Evolutionary conservation across 1,140 invertebrate species (phyloP).

Genomic region (Hormaphis cornu): DNA sequence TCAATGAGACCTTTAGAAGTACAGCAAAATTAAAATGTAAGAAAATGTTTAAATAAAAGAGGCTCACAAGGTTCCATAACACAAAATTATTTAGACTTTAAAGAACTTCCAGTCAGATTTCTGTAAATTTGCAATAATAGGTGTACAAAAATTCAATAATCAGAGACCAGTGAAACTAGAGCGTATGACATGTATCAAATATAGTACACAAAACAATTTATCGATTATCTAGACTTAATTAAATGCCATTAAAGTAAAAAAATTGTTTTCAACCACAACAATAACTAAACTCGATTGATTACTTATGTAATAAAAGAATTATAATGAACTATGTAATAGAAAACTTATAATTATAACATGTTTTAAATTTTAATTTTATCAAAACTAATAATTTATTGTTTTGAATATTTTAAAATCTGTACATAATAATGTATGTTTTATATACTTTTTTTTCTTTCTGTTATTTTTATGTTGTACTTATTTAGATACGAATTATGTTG

Average conservation of each 20-base stretch:
- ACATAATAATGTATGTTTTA: too few relatives aligned
- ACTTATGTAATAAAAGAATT: background rate
- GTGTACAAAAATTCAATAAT: background rate
- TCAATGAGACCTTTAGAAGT: background rate
- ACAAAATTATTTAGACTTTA: background rate
- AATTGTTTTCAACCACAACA: background rate
- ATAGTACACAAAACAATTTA: background rate
- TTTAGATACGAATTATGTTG: too few relatives aligned
- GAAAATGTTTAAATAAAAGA: background rate
- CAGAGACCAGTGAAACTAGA: background rate
- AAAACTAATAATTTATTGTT: too few relatives aligned
- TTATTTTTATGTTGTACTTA: too few relatives aligned
- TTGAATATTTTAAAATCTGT: too few relatives aligned
- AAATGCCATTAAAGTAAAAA: background rate
- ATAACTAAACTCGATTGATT: background rate
- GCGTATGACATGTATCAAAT: background rate
- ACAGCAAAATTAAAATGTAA: background rate
- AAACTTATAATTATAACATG: background rate
- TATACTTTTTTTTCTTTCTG: background rate
- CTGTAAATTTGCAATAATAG: background rate
- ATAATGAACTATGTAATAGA: background rate
- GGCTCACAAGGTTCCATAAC: background rate
- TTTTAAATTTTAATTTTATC: background rate
- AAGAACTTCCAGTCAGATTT: background rate
- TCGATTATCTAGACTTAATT: background rate